These are phyloP conservation scores for Olivierus martensii DNA, from an alignment of 1,140 invertebrate genomes.

Conservation along the genomic window DNA sequence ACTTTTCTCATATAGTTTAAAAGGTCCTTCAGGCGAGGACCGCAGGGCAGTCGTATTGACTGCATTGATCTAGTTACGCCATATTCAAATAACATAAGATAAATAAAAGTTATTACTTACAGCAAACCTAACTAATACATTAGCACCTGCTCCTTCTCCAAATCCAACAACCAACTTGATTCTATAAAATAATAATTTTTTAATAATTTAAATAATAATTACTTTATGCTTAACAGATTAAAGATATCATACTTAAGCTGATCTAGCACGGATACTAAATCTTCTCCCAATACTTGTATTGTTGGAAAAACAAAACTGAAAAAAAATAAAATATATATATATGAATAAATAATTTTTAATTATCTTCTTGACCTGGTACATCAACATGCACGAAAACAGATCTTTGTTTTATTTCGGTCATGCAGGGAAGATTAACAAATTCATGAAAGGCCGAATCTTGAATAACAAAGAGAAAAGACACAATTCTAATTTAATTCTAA, in stretches of 20 bases:
- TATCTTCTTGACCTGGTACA: conserved; percentile 70
- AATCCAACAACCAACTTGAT: conserved; percentile 54
- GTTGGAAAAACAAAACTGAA: conserved; percentile 48
- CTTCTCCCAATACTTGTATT: conserved; percentile 67
- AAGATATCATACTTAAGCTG: conserved; percentile 43
- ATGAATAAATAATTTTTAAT: conserved; percentile 24
- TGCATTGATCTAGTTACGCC: no score
- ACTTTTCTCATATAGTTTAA: no score
- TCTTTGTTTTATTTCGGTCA: conserved; percentile 66
- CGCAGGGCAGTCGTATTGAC: no score
- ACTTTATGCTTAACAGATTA: no score
- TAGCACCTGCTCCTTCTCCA: conserved; percentile 79
- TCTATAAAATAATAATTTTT: conserved; percentile 25
- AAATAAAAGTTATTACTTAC: conserved; percentile 29
- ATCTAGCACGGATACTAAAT: conserved; percentile 63
- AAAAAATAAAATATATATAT: neutral
- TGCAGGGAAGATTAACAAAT: conserved; percentile 59
- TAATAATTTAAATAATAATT: neutral
- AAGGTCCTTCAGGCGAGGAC: no score
- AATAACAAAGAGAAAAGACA: no score
- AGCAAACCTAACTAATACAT: conserved; percentile 71
- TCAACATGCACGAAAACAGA: conserved; percentile 78
- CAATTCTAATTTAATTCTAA: no score
- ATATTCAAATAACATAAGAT: no score
- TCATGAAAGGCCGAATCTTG: conserved; percentile 58